Evolutionary conservation across 2,113 vertebrate genomes (phyloP).

Genomic region (Loxodonta africana): DNA sequence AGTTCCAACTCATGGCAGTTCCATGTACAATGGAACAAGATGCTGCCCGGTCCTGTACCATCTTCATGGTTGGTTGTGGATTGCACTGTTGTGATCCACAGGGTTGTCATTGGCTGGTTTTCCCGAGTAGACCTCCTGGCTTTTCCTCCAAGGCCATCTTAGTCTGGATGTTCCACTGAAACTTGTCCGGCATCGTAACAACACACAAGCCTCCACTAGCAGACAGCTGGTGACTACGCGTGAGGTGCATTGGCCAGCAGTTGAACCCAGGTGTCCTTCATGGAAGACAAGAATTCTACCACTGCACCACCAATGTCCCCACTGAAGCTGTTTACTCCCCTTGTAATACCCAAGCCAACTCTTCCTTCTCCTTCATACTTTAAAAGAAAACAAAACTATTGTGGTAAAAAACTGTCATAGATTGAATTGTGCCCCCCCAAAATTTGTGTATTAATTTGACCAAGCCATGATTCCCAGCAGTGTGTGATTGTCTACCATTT

Average conservation of each 20-base stretch:
- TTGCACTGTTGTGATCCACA: neutral
- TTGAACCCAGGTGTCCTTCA: neutral
- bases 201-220: neutral
- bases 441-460: too few relatives aligned
- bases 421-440: too few relatives aligned
- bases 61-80: neutral
- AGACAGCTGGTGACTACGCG: neutral
- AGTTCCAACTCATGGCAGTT: neutral
- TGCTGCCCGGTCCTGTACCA: neutral
- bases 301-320: neutral
- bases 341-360: neutral
- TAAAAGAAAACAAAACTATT: neutral
- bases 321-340: neutral
- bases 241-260: neutral
- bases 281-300: neutral
- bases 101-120: too few relatives aligned
- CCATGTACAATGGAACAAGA: neutral
- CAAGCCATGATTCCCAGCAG: too few relatives aligned
- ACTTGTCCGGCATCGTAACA: neutral
- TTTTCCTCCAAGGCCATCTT: neutral
- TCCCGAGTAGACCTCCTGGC: too few relatives aligned
- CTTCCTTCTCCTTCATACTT: neutral
- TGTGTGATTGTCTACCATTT: too few relatives aligned
- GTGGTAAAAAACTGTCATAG: too few relatives aligned
- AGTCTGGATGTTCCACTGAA: neutral